A percentile compares a stretch with the other conserved stretches of the same genome.
Conservation (phyloP, 2,888 invertebrate species). For the Diaprepes abbreviatus region DNA sequence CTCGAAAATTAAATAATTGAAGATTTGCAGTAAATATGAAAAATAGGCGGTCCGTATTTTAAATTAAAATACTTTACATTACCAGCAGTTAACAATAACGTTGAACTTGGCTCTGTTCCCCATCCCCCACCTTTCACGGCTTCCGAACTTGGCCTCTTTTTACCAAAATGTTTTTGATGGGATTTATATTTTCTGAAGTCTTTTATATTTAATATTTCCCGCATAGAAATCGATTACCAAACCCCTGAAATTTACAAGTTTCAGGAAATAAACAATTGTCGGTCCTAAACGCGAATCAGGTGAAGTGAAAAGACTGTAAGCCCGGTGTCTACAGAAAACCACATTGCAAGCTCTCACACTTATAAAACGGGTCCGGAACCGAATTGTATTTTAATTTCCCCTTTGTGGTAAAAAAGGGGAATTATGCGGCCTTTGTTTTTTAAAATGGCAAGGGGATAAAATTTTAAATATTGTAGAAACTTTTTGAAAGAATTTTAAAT, state of each 20-base stretch:
- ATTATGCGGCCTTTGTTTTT: constrained; percentile 27
- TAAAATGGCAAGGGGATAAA: constrained; percentile 4
- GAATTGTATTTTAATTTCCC: constrained; percentile 36
- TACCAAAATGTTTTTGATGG: no score
- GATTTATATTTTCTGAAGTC: no score
- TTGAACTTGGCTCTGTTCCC: no score
- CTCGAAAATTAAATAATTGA: no score
- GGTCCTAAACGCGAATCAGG: constrained; percentile 18
- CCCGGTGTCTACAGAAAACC: constrained; percentile 19
- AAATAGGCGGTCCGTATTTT: no score
- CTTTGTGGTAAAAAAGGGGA: constrained; percentile 28
- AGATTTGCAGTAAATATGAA: no score
- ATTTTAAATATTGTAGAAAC: constrained; percentile 12
- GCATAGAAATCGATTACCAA: no score
- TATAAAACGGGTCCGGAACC: constrained; percentile 29
- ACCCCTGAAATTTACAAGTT: neutral
- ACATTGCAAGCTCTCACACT: constrained; percentile 37
- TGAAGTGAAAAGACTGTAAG: constrained; percentile 18
- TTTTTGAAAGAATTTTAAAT: constrained; percentile 7
- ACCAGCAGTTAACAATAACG: no score
- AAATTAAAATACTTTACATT: no score
- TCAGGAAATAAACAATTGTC: constrained; percentile 10
- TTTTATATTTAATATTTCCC: no score
- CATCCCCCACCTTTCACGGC: no score
- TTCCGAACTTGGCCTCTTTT: no score